Evolutionary conservation across 2,888 invertebrate genomes (phyloP), one percentile per base, ranked within the genome.

Genomic region (Sinodicranocentrus sp.): DNA sequence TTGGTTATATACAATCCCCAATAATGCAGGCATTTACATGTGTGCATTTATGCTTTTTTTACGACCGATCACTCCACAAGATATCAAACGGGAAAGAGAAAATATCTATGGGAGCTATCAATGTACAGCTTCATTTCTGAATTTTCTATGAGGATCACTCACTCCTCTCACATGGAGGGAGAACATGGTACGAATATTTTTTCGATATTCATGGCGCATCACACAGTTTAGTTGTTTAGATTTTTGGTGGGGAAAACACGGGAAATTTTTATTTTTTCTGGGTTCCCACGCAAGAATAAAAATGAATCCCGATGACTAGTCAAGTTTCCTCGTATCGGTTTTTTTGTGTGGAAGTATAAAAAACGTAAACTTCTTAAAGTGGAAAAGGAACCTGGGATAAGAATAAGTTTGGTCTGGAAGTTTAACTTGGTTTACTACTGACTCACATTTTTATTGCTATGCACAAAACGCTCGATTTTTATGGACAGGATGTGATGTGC

Each of bases 361-460:
- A n/a, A n/a, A n/a, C n/a, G n/a, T n/a, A n/a, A n/a, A n/a, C 33
- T 33, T 3, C 5, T 6, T 33, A 33, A 33, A 33, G 33, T 33
- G 33, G 33, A 33, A 33, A 6, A 10, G 13, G 48, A 48, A 48
- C 5, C 39, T 48, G 48, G 48, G 15, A 13, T 8, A 13, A 48
- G 48, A 15, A n/a, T 2, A n/a, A 48, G n/a, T 15, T n/a, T 48
- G 48, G n/a, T 48, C 48, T 48, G 2, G 15, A n/a, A 48, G 48
- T 48, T 48, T 48, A 10, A 48, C 48, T 48, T n/a, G n/a, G 15
- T 48, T 48, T 48, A n/a, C 57, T 57, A 21, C 57, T 57, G 61
- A 73, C 73, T 73, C 43, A 43, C 73, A 21, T 73, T 73, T 67
- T 72, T 73, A 73, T 73, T 63, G 73, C 73, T 44, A 73, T 73